Evolutionary conservation across 1,140 invertebrate species (phyloP), one percentile per base, ranked within the genome.

Genomic region (Drosophila varians): DNA sequence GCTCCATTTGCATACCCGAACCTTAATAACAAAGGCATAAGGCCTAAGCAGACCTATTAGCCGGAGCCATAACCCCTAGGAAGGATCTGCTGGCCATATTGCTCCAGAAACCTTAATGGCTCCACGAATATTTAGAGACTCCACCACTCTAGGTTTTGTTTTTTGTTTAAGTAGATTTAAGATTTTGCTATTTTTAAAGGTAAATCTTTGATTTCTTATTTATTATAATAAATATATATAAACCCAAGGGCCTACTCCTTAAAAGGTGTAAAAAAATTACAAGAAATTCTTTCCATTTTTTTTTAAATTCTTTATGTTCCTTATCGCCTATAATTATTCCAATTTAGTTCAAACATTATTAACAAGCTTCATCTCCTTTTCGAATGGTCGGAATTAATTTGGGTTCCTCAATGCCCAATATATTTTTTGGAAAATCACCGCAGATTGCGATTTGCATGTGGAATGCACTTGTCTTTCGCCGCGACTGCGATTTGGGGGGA

Each of bases 391-490:
- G 26, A 19, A 45, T 60, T 43, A 26, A 51, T 66, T 66, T 66
- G 23, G 26, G 38, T 11, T 66, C n/a, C n/a, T 11, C 4, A 36
- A 12, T 19, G n/a, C 18, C 26, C n/a, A 8, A 38, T 14, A 38
- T 52, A 65, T 16, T 43, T 66, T 66, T 34, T 34, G 45, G 36
- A 26, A 64, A 61, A 47, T 48, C 60, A 38, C 60, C 28, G 21
- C 56, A 61, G 40, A 64, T 64, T 64, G 64, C 34, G 61, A 68
- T 68, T 68, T 68, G 64, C 64, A 68, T 68, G 61, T 68, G 62
- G 64, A 68, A 68, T 68, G 47, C 64, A 68, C 64, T 68, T 68
- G 64, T 66, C 64, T 68, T 40, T 16, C 19, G 61, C 64, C 64
- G 61, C 47, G 38, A 42, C 4, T 42, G 16, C 16, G 21, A 45